These are phyloP conservation scores for Chrysotoxum bicinctum DNA, from an alignment of 2,888 invertebrate genomes.

Conservation along the genomic window DNA sequence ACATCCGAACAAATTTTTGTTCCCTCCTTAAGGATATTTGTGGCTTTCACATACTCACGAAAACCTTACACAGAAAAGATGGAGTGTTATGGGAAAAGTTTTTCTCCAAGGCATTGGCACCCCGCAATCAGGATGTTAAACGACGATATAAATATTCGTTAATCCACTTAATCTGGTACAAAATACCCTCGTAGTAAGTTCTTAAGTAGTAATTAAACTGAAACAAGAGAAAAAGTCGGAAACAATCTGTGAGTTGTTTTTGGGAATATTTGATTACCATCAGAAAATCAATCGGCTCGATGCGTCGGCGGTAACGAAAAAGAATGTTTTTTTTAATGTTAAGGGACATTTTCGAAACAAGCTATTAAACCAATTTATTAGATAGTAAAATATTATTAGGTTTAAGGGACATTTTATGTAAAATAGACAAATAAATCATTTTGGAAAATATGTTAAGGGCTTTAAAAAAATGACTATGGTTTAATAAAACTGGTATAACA, in stretches of 20 bases:
- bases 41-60: neutral
- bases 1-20: slow-evolving; percentile 10
- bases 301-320: neutral
- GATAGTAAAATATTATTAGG: neutral
- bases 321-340: neutral
- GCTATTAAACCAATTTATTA: neutral
- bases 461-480: no score
- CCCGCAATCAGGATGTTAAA: slow-evolving; percentile 2
- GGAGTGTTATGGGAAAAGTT: neutral
- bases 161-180: slow-evolving; percentile 8
- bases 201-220: slow-evolving; percentile 9
- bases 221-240: neutral
- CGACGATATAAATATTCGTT: slow-evolving; percentile 19
- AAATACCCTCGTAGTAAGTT: neutral
- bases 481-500: no score
- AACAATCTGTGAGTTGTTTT: neutral
- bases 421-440: no score
- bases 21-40: neutral
- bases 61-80: neutral
- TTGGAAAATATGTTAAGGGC: no score
- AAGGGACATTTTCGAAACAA: neutral
- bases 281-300: neutral
- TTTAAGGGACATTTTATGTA: no score
- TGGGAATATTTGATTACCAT: neutral
- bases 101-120: neutral